phyloP scores from a whole-genome alignment of 1,140 invertebrate species.

The Drosophila littoralis region DNA sequence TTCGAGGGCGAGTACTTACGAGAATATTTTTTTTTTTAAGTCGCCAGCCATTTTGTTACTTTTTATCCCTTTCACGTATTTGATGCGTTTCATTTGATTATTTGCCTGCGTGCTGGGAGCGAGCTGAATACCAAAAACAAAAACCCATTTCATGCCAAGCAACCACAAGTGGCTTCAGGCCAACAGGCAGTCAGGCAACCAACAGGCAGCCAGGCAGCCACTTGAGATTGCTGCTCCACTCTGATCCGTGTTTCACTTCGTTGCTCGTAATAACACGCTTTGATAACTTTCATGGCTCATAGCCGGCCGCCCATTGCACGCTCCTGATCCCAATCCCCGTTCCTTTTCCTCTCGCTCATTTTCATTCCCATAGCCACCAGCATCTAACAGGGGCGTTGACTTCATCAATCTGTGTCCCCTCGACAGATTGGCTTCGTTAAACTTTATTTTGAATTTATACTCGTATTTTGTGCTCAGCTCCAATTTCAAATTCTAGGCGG shows the following conservation, averaged over 20 bases:
- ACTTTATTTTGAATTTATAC: conserved; percentile 78
- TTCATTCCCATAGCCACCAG: conserved; percentile 14
- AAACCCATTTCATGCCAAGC: conserved; percentile 61
- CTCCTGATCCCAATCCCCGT: conserved; percentile 25
- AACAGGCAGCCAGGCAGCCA: conserved; percentile 49
- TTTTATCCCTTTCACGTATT: conserved; percentile 77
- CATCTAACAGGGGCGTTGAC: conserved; percentile 4
- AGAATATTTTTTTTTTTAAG: conserved; percentile 67
- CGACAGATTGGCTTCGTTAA: conserved; percentile 77
- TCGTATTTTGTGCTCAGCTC: conserved; percentile 56
- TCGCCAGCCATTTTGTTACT: conserved; percentile 65
- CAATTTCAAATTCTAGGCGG: conserved; percentile 64
- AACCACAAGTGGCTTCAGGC: conserved; percentile 69
- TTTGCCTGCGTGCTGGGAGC: conserved; percentile 65
- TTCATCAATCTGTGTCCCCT: conserved; percentile 26
- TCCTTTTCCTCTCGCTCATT: conserved; percentile 1
- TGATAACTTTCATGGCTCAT: conserved; percentile 83
- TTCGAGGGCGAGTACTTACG: conserved; percentile 18
- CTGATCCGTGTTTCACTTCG: conserved; percentile 58
- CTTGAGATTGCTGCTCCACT: conserved; percentile 51
- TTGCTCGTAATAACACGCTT: conserved; percentile 82
- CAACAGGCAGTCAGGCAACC: conserved; percentile 29
- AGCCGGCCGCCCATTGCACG: conserved; percentile 59
- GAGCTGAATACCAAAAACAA: conserved; percentile 40
- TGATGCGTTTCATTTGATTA: conserved; percentile 82